phyloP scores from a whole-genome alignment of 2,888 invertebrate genomes.

The Cerastis rubricosa region DNA sequence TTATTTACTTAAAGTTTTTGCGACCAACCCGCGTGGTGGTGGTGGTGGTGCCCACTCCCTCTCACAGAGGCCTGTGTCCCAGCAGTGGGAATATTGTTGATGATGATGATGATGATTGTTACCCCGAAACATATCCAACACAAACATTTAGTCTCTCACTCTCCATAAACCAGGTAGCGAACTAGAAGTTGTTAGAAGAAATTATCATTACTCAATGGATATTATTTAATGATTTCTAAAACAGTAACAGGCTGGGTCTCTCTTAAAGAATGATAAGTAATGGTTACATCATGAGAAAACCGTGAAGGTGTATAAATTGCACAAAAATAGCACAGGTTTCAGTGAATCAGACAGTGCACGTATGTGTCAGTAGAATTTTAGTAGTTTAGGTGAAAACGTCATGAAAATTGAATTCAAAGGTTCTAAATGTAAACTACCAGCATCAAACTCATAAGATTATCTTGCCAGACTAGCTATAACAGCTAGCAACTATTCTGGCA shows the following conservation, averaged over 20 bases:
- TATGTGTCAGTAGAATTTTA: background rate
- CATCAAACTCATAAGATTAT: background rate
- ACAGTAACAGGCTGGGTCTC: background rate
- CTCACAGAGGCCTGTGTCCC: too few relatives aligned
- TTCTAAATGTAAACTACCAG: background rate
- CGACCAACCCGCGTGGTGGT: too few relatives aligned
- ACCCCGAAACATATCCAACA: background rate
- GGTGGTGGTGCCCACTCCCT: too few relatives aligned
- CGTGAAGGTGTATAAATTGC: background rate
- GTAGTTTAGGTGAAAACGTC: background rate
- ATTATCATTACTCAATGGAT: background rate
- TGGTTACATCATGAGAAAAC: background rate
- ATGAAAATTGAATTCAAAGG: background rate
- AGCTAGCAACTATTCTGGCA: constrained; percentile 35
- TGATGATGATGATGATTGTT: too few relatives aligned
- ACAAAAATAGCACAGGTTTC: background rate
- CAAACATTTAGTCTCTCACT: background rate
- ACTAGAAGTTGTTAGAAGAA: background rate
- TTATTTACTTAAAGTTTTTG: background rate
- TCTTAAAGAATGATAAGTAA: background rate
- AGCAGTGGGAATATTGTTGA: too few relatives aligned
- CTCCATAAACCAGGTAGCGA: background rate
- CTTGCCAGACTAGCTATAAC: background rate
- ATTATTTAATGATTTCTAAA: background rate
- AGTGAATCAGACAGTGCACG: background rate